Evolutionary conservation across 2,888 invertebrate species (phyloP).

Genomic region (Caenorhabditis becei): DNA sequence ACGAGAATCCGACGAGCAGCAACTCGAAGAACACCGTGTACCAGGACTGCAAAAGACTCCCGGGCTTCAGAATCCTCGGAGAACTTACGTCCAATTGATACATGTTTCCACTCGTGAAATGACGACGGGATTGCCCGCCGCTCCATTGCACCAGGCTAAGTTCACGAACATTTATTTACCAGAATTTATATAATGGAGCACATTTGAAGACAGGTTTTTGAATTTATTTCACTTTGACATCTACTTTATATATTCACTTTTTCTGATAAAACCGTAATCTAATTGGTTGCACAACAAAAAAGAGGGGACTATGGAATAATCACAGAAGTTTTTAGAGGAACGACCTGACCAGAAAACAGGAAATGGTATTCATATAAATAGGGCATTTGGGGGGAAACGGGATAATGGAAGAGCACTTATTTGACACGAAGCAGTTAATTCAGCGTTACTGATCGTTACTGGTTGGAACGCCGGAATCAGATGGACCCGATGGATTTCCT

Average conservation of each 20-base stretch:
- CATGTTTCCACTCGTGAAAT: constrained; percentile 37
- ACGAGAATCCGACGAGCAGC: constrained; percentile 49
- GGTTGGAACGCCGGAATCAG: constrained; percentile 5
- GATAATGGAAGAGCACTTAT: constrained; percentile 7
- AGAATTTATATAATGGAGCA: constrained; percentile 32
- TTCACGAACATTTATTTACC: constrained; percentile 22
- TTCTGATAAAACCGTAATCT: constrained; percentile 60
- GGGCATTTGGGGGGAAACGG: neutral
- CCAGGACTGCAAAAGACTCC: constrained; percentile 51
- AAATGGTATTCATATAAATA: constrained; percentile 22
- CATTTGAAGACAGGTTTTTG: constrained; percentile 9
- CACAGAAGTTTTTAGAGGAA: constrained; percentile 51
- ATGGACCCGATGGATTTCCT: constrained; percentile 50
- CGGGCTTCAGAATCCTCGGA: neutral
- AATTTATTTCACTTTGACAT: constrained; percentile 16
- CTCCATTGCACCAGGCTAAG: too few relatives aligned
- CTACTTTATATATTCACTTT: constrained; percentile 24
- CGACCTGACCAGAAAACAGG: constrained; percentile 49
- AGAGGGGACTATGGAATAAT: constrained; percentile 25
- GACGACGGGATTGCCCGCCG: too few relatives aligned
- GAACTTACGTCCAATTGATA: constrained; percentile 59
- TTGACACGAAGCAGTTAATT: constrained; percentile 5
- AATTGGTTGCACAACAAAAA: constrained; percentile 57
- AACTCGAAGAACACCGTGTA: constrained; percentile 56
- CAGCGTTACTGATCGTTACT: constrained; percentile 12